Base-by-base conservation (phyloP, 2,113 vertebrate species). In the Elaphurus davidianus region DNA sequence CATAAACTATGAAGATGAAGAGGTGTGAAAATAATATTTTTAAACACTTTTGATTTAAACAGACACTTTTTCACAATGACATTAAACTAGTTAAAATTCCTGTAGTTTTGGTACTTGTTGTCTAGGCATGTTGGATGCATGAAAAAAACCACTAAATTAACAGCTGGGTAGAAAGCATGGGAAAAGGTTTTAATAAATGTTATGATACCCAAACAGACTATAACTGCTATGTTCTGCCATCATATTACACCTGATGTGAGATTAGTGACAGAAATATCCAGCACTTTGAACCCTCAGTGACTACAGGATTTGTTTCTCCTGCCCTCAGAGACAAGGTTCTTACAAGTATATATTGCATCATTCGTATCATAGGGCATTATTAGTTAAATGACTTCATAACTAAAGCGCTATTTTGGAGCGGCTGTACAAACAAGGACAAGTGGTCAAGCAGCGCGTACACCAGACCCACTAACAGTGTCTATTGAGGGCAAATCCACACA, bases 1-100 rank as follows among this genome's bases (percentile, higher is more conserved):
- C 67, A 71, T 40, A 86, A 91, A 74, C 21, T 92, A 93, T 57
- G 81, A 98, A 87, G 47, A 90, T 84, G 33, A 96, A 96, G n/a
- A 98, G 28, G 76, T 84, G 16, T 79, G 27, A 87, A 96, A 97
- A 97, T 87, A 90, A 43, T 71, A 87, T 59, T 96, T 90, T 47
- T 30, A 92, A 83, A 93, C 40, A 95, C 13, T 13, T 87, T 82
- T 92, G 79, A 92, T 76, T 84, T 50, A 95, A 94, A 94, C 36
- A 45, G 40, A 83, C 92, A 81, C 8, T 95, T 93, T 96, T 87
- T 11, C 30, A 94, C 62, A 89, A 86, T 83, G 40, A 94, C 64
- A 91, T 76, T 95, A 91, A 95, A 67, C 33, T 57, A 52, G 33
- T 5, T 96, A 43, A 97, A 96, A 97, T 96, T 91, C 13, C 33